A percentile compares a stretch with the other conserved stretches of the same genome.
Conservation (phyloP, 2,113 vertebrate genomes). For the Lepus americanus region DNA sequence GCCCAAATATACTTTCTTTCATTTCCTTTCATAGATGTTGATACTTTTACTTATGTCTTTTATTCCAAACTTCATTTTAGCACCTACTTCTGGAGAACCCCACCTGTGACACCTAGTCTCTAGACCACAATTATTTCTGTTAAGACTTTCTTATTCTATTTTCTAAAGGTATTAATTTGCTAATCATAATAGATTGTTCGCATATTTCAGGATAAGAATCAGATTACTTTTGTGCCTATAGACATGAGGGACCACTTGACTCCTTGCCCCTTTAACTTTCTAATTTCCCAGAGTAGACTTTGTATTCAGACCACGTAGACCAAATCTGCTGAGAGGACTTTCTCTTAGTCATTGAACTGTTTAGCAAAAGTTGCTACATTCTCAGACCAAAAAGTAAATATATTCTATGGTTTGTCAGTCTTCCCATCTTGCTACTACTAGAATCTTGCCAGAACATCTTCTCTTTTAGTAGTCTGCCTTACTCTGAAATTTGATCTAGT, state of each 20-base stretch:
- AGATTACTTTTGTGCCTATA: constrained; percentile 25
- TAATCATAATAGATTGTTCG: neutral
- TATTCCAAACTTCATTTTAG: neutral
- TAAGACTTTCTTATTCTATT: neutral
- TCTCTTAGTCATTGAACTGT: neutral
- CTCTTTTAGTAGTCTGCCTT: neutral
- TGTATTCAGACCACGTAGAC: neutral
- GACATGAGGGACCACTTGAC: neutral
- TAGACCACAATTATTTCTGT: neutral
- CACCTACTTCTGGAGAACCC: neutral
- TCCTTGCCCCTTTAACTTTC: neutral
- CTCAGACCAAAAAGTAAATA: neutral
- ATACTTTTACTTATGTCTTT: neutral
- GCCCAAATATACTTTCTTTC: neutral
- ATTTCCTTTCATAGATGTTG: neutral
- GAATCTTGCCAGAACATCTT: neutral
- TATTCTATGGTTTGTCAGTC: neutral
- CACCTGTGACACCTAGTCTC: neutral
- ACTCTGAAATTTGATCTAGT: neutral
- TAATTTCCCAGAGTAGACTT: neutral
- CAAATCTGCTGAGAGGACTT: neutral
- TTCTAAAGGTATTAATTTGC: neutral
- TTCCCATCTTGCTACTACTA: neutral
- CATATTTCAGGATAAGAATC: neutral
- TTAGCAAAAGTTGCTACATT: neutral